Conservation (phyloP, 2,797 vertebrate species). For the Sphaeramia orbicularis region DNA sequence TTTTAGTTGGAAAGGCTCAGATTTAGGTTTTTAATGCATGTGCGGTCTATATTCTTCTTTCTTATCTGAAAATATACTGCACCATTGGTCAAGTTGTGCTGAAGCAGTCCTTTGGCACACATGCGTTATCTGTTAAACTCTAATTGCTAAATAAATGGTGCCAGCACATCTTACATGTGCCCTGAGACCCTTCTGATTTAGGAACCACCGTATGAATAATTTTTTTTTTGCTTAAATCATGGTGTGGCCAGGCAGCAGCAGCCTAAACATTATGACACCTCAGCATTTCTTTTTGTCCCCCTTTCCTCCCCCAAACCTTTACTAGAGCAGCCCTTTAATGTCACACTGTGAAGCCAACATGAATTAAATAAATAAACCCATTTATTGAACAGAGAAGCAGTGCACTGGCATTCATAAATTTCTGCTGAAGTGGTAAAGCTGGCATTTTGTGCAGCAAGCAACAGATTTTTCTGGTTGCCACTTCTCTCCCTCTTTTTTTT, state of each 20-base stretch:
- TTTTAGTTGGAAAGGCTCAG: conserved; percentile 9
- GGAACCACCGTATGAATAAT: conserved; percentile 26
- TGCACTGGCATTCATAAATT: conserved; percentile 38
- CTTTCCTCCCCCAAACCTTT: conserved; percentile 8
- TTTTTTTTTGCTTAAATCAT: conserved; percentile 31
- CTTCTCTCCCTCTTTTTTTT: background rate
- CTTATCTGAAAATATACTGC: conserved; percentile 11
- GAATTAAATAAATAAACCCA: conserved; percentile 24
- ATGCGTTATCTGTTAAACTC: conserved; percentile 31
- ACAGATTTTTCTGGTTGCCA: conserved; percentile 24
- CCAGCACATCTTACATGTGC: conserved; percentile 30
- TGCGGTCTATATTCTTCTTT: background rate
- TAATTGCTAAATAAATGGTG: conserved; percentile 63
- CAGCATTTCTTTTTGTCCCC: conserved; percentile 8
- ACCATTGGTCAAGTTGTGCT: conserved; percentile 6
- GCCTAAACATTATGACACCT: conserved; percentile 23
- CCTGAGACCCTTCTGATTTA: conserved; percentile 48
- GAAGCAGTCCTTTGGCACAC: conserved; percentile 17
- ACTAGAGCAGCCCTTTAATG: conserved; percentile 22
- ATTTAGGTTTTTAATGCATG: background rate
- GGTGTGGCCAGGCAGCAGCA: conserved; percentile 15
- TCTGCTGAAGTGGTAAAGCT: conserved; percentile 45
- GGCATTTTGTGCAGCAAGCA: conserved; percentile 23
- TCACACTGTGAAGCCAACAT: conserved; percentile 41
- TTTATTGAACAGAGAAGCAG: conserved; percentile 3